phyloP scores from a whole-genome alignment of 2,113 vertebrate species.

The Oceanites oceanicus region DNA sequence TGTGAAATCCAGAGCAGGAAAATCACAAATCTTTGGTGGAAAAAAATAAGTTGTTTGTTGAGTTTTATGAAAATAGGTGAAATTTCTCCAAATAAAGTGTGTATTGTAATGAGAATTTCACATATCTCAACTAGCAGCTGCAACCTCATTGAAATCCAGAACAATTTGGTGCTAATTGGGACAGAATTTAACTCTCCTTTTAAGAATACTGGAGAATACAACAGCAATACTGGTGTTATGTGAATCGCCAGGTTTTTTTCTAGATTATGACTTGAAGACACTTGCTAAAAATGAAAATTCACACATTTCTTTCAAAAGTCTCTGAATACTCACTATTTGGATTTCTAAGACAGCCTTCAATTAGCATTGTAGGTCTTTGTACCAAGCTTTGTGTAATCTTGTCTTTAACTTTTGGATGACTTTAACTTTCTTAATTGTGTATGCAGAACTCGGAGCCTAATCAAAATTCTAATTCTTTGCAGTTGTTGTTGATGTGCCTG shows the following conservation, averaged over 20 bases:
- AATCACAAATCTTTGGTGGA: background rate
- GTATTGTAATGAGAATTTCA: background rate
- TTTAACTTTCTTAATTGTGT: background rate
- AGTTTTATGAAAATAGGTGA: background rate
- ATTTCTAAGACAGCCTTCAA: background rate
- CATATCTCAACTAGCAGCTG: background rate
- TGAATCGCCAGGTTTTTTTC: background rate
- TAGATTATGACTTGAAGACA: background rate
- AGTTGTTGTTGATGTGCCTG: background rate
- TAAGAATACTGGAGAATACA: background rate
- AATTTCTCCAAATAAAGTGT: background rate
- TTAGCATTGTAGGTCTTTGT: background rate
- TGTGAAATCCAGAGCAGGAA: background rate
- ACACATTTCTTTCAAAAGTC: background rate
- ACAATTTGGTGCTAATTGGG: background rate
- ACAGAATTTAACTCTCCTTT: background rate
- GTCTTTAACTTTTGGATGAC: background rate
- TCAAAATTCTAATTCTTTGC: background rate
- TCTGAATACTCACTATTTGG: background rate
- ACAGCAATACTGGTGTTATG: background rate
- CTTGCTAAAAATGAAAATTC: background rate
- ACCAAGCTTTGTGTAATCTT: background rate
- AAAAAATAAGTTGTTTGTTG: background rate
- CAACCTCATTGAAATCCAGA: background rate
- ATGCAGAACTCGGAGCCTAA: background rate